These are phyloP conservation scores for Tridacna crocea DNA, from an alignment of 2,888 invertebrate genomes.

Conservation along the genomic window DNA sequence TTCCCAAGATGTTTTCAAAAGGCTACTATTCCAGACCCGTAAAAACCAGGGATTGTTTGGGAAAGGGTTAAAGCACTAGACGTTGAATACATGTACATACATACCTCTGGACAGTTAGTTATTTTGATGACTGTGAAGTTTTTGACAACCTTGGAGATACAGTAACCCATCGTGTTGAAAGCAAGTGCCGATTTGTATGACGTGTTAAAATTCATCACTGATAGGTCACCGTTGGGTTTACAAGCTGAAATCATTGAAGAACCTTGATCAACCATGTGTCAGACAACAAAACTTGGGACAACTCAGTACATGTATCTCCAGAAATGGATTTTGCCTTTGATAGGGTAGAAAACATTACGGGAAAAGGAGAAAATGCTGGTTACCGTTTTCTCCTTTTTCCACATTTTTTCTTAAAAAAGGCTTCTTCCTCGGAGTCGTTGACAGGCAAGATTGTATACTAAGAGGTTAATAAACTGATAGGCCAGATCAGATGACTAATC, in stretches of 20 bases:
- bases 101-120: slow-evolving; percentile 12
- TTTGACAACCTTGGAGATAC: not conserved
- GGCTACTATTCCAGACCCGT: no score
- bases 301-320: not conserved
- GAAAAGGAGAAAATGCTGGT: slow-evolving; percentile 5
- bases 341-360: no score
- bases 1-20: no score
- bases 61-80: no score
- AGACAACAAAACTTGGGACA: not conserved
- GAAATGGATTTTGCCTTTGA: no score
- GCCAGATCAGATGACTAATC: no score
- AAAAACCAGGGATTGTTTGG: no score
- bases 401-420: no score
- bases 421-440: no score
- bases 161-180: not conserved
- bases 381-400: not conserved
- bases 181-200: not conserved
- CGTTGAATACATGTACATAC: not conserved
- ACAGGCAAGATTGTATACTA: no score
- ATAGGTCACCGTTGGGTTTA: slow-evolving; percentile 11
- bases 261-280: not conserved
- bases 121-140: slow-evolving; percentile 1
- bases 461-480: no score
- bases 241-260: not conserved
- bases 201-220: not conserved